Evolutionary conservation across 2,797 vertebrate species (phyloP).

Genomic region (Alfaro cultratus): DNA sequence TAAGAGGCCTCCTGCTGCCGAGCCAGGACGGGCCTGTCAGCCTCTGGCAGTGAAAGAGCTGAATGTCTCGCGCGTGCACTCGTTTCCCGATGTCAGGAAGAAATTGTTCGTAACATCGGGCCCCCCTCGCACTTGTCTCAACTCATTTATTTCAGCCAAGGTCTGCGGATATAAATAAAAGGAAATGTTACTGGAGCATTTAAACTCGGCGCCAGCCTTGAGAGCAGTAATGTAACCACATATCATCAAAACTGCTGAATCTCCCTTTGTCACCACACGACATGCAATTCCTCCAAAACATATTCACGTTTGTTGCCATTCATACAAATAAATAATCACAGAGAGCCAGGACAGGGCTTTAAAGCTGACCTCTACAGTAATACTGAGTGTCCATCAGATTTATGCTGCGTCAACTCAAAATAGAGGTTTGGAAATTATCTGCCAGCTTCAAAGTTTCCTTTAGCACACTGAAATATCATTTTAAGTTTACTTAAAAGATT

Average conservation of each 20-base stretch:
- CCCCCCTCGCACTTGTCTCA: slow-evolving; percentile 81
- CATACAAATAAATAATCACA: slow-evolving; percentile 80
- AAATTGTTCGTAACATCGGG: slow-evolving; percentile 82
- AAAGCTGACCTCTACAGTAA: slow-evolving; percentile 62
- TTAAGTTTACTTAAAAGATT: slow-evolving; percentile 17
- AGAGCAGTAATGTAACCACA: slow-evolving; percentile 84
- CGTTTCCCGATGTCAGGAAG: slow-evolving; percentile 77
- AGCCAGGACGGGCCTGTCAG: slow-evolving; percentile 72
- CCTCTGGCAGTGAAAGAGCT: slow-evolving; percentile 79
- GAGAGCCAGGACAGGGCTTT: slow-evolving; percentile 52
- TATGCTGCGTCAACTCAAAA: slow-evolving; percentile 48
- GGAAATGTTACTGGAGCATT: slow-evolving; percentile 86
- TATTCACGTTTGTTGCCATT: slow-evolving; percentile 79
- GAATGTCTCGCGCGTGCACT: slow-evolving; percentile 74
- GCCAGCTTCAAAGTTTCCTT: slow-evolving; percentile 29
- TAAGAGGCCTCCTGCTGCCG: slow-evolving; percentile 72
- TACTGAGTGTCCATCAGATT: slow-evolving; percentile 61
- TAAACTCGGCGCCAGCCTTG: slow-evolving; percentile 84
- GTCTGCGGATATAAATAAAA: slow-evolving; percentile 88
- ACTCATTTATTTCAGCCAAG: slow-evolving; percentile 88
- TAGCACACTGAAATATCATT: slow-evolving; percentile 21
- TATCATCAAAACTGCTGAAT: slow-evolving; percentile 88
- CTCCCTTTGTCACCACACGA: slow-evolving; percentile 81
- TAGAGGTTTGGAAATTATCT: slow-evolving; percentile 47
- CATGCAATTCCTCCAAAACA: slow-evolving; percentile 78